Base-by-base conservation (phyloP, 2,113 vertebrate genomes). In the Crotophaga sulcirostris region DNA sequence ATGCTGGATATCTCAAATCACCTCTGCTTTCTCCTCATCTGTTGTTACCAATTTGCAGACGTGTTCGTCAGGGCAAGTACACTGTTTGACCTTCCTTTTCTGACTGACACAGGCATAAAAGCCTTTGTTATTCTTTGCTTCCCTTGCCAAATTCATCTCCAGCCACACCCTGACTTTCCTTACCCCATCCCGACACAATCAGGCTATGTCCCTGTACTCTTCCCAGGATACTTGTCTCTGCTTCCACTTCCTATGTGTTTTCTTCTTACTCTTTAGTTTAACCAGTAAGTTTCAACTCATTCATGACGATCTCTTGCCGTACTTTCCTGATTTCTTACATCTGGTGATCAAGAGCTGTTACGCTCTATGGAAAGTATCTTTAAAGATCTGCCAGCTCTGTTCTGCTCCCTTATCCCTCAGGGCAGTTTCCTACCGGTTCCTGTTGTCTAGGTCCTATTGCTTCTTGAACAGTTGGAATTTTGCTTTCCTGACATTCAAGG, bases 341-440 rank as follows among this genome's bases (percentile, higher is more conserved):
- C 4, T 45, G 18, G 10, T 5, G 13, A 54, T 18, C 0, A 0
- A 79, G 36, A 42, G 31, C n/a, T 36, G 33, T 33, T 47, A 12
- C 1, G 2, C 15, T 31, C 3, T 40, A 16, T 40, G 36, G 29
- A 33, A 62, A 51, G 6, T 0, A 1, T 25, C 29, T 18, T 52
- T 52, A 42, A 54, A n/a, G 17, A 33, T 52, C 31, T 64, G 29
- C 8, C 36, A 64, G 11, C 11, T 34, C 25, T 34, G 14, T n/a
- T 64, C 8, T 54, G 24, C 17, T 64, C 17, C 47, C 23, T 64
- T 64, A 31, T 54, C 38, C 47, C 24, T 42, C 10, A 59, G 10
- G 34, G 29, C 11, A 19, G 28, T 33, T 80, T 45, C 9, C 20
- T 11, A 36, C 10, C 5, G 24, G 6, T 67, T 51, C 7, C 7